A percentile compares a stretch with the other conserved stretches of the same genome.
Conservation (phyloP, 2,888 invertebrate genomes). For the Cerastis leucographa region DNA sequence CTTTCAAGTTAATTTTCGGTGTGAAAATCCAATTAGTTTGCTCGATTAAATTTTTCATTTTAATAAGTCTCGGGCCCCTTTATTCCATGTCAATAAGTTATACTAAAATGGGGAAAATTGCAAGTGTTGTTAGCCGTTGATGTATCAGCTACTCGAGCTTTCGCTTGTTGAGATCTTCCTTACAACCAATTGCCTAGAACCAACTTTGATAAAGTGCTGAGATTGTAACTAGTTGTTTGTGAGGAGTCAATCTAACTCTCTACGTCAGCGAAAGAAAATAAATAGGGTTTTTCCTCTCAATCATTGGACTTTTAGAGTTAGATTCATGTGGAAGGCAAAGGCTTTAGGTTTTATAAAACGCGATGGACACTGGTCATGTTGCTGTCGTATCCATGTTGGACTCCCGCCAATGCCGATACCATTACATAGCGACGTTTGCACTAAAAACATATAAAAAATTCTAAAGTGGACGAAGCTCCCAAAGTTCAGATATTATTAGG, state of each 20-base stretch:
- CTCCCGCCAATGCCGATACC: constrained; percentile 59
- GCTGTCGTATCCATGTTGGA: constrained; percentile 66
- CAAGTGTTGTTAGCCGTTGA: constrained; percentile 32
- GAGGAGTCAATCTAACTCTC: constrained; percentile 24
- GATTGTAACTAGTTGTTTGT: constrained; percentile 29
- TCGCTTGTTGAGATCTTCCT: constrained; percentile 31
- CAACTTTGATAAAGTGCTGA: constrained; percentile 41
- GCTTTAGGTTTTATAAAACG: constrained; percentile 58
- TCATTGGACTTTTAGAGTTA: constrained; percentile 17
- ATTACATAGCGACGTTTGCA: constrained; percentile 49
- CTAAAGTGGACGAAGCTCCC: constrained; percentile 44
- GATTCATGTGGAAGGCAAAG: constrained; percentile 12
- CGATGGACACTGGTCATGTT: constrained; percentile 62
- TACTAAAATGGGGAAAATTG: constrained; percentile 1
- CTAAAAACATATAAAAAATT: constrained; percentile 45
- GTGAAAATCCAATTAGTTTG: constrained; percentile 18
- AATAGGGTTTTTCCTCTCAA: constrained; percentile 26
- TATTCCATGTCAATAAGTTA: not conserved
- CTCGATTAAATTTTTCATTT: constrained; percentile 22
- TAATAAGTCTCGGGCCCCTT: constrained; percentile 1
- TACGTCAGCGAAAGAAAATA: constrained; percentile 12
- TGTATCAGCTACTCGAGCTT: constrained; percentile 36
- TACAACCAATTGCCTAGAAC: constrained; percentile 41
- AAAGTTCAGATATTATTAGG: constrained; percentile 57
- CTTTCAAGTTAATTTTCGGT: constrained; percentile 6